Percentiles rank a stretch among this genome's conserved stretches.
Evolutionary conservation across 1,140 invertebrate species (phyloP).

Genomic region (Ceratina japonica): DNA sequence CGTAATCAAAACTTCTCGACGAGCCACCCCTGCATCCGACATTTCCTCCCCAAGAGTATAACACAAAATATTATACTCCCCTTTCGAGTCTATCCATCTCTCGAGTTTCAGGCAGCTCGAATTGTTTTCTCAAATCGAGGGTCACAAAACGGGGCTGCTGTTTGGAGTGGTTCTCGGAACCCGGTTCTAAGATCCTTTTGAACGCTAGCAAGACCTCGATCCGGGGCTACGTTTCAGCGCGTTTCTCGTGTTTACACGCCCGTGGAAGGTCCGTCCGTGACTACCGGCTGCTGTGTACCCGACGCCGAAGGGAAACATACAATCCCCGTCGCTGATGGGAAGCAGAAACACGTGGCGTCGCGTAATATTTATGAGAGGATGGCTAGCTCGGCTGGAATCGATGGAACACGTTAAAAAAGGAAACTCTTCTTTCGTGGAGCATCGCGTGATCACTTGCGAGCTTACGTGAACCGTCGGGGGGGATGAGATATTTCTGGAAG

Average conservation of each 20-base stretch:
- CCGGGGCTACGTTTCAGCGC: constrained; percentile 29
- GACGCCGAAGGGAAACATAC: constrained; percentile 52
- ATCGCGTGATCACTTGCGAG: constrained; percentile 3
- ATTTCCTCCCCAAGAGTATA: too few species aligned
- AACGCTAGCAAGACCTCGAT: neutral
- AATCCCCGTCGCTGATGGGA: constrained; percentile 21
- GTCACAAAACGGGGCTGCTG: neutral
- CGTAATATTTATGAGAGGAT: constrained; percentile 16
- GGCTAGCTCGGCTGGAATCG: constrained; percentile 1
- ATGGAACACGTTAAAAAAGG: neutral
- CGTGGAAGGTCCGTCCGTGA: constrained; percentile 12
- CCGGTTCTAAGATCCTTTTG: constrained; percentile 9
- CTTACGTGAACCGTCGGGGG: neutral
- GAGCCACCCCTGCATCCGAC: too few species aligned
- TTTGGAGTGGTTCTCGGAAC: constrained; percentile 5
- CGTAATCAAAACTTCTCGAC: too few species aligned
- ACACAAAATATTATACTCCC: too few species aligned
- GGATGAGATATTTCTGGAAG: constrained; percentile 7
- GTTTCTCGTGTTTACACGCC: constrained; percentile 43
- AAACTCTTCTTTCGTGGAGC: neutral
- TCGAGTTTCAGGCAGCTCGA: too few species aligned
- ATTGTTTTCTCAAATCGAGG: neutral
- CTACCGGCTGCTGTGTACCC: constrained; percentile 21
- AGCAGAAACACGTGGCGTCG: constrained; percentile 27
- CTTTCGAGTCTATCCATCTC: too few species aligned